Evolutionary conservation across 1,140 invertebrate genomes (phyloP).

Genomic region (Helicorthomorpha holstii): DNA sequence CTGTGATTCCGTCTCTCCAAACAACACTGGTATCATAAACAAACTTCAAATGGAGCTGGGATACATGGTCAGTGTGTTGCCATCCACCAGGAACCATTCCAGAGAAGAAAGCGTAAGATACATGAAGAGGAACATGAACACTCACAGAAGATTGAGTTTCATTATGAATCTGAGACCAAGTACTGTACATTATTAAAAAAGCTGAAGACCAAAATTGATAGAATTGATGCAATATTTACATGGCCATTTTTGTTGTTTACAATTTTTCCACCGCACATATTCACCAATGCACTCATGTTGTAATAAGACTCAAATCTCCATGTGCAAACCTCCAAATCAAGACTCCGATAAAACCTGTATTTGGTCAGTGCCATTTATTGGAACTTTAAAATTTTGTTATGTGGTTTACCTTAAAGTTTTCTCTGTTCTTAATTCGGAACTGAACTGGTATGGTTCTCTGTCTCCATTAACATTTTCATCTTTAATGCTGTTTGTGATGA

Average conservation of each 20-base stretch:
- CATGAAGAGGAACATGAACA: slow-evolving; percentile 23
- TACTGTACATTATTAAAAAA: no score
- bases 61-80: slow-evolving; percentile 24
- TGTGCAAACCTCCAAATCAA: slow-evolving; percentile 26
- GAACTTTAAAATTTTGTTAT: slow-evolving; percentile 11
- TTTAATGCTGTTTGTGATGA: slow-evolving; percentile 21
- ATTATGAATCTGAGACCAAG: slow-evolving; percentile 23
- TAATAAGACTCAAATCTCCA: slow-evolving; percentile 27
- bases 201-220: no score
- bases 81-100: slow-evolving; percentile 20
- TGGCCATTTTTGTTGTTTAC: slow-evolving; percentile 22
- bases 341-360: slow-evolving; percentile 22
- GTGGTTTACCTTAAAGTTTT: slow-evolving; percentile 23
- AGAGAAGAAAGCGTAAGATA: slow-evolving; percentile 27
- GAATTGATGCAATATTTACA: no score
- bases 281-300: slow-evolving; percentile 25
- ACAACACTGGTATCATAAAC: slow-evolving; percentile 28
- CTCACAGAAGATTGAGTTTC: slow-evolving; percentile 24
- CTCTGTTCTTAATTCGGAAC: slow-evolving; percentile 16
- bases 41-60: slow-evolving; percentile 23
- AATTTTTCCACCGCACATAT: slow-evolving; percentile 21
- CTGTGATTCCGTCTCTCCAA: slow-evolving; percentile 26
- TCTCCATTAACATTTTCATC: slow-evolving; percentile 18
- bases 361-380: neutral
- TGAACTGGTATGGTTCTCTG: slow-evolving; percentile 24